phyloP scores from a whole-genome alignment of 1,140 invertebrate species.

The Drosophila teissieri region DNA sequence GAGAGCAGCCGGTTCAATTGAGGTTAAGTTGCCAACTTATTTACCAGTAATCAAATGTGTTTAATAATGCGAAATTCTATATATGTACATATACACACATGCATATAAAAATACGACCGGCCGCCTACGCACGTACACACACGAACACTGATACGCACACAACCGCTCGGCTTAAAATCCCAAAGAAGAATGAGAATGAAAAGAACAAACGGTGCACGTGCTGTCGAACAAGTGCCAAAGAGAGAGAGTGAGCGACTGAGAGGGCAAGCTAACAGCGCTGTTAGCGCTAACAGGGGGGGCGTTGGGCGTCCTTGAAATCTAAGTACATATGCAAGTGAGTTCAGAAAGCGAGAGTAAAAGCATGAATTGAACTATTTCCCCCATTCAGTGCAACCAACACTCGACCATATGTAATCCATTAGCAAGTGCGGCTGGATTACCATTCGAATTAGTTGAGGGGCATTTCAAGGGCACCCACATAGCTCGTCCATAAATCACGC shows the following conservation, averaged over 20 bases:
- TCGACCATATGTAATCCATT: conserved; percentile 27
- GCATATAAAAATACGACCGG: conserved; percentile 22
- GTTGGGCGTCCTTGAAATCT: conserved; percentile 31
- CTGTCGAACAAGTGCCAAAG: conserved; percentile 61
- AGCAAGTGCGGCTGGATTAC: conserved; percentile 4
- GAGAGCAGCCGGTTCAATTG: conserved; percentile 61
- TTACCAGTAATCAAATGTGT: conserved; percentile 49
- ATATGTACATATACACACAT: conserved; percentile 15
- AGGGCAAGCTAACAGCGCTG: conserved; percentile 37
- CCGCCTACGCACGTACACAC: conserved; percentile 25
- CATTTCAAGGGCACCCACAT: conserved; percentile 31
- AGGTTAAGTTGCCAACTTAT: conserved; percentile 66
- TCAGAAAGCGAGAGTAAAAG: conserved; percentile 26
- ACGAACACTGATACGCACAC: conserved; percentile 38
- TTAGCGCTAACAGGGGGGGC: conserved; percentile 19
- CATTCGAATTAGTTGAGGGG: conserved; percentile 21
- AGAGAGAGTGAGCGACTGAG: conserved; percentile 4
- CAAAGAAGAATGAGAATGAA: conserved; percentile 63
- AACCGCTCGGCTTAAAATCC: conserved; percentile 65
- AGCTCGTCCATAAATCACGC: conserved; percentile 3
- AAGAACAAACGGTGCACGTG: conserved; percentile 63
- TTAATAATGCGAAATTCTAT: conserved; percentile 58
- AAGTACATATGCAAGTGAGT: conserved; percentile 1
- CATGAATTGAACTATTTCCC: conserved; percentile 28
- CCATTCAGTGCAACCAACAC: conserved; percentile 10